phyloP scores from a whole-genome alignment of 2,797 vertebrate species.

The Silurus aristotelis region DNA sequence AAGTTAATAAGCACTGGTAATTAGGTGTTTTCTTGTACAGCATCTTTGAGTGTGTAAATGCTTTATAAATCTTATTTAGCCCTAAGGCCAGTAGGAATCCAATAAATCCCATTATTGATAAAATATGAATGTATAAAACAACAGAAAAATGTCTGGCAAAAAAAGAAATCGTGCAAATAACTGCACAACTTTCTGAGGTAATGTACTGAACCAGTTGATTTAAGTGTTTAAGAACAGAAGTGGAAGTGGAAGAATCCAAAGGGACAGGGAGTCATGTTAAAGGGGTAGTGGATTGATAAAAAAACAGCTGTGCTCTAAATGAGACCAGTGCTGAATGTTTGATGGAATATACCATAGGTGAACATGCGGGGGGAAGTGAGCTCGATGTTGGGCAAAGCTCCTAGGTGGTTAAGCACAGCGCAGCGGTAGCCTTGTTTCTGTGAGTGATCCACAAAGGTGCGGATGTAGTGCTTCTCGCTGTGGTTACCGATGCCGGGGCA shows the following conservation, averaged over 20 bases:
- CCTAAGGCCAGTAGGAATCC: not conserved
- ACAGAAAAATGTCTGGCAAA: not conserved
- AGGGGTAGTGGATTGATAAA: not conserved
- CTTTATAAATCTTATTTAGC: not conserved
- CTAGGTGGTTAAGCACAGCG: constrained; percentile 94
- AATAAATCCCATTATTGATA: not conserved
- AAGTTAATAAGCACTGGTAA: too few relatives aligned
- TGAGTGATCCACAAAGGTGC: constrained; percentile 94
- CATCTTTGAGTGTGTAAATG: not conserved
- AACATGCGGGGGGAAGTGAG: constrained; percentile 98
- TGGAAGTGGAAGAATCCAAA: not conserved
- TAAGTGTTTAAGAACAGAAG: not conserved
- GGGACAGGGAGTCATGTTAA: not conserved
- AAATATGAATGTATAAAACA: not conserved
- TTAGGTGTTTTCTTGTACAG: not conserved
- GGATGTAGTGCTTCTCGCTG: constrained; percentile 98
- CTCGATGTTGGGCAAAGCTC: constrained; percentile 94
- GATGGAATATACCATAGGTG: constrained; percentile 83
- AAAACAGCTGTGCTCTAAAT: not conserved
- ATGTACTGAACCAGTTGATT: not conserved
- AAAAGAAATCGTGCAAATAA: not conserved
- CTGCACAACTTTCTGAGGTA: not conserved
- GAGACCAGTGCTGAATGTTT: not conserved
- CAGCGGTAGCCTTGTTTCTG: constrained; percentile 96
- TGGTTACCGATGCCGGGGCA: constrained; percentile 98